Base-by-base conservation (phyloP, 2,113 vertebrate genomes). In the Hippopotamus amphibius region DNA sequence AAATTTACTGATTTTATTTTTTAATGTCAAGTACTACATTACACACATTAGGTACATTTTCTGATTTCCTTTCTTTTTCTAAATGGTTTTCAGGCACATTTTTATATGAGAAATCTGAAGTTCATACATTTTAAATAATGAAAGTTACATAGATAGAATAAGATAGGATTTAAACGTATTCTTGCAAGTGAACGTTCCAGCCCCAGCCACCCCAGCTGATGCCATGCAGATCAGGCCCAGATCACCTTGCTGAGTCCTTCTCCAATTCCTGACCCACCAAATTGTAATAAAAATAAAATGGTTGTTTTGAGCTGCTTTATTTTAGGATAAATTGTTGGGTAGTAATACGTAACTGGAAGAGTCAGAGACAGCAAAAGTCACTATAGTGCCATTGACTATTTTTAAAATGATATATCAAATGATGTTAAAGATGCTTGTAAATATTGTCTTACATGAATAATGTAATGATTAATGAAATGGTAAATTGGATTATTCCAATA, bases 401-500 rank as follows among this genome's bases (percentile, higher is more conserved):
- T 83, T 71, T 59, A 12, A 87, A 92, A 89, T 37, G 13, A 41
- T 26, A 7, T n/a, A 37, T 76, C 11, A 90, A 87, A 80, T 71
- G 16, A 9, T 61, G 7, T 17, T 83, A 5, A 63, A 89, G 11
- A 81, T 95, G 7, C 14, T 79, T 80, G 1, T 89, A 83, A 97
- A 79, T 11, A 46, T 0, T 87, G 19, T 17, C 61, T 88, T 85
- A 65, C 15, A 33, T 74, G 50, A 82, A 68, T 76, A 57, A 79
- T 61, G 12, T 89, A 93, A 74, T n/a, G 48, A 80, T 9, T 87
- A 63, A 55, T 95, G 28, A 84, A 69, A 66, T 90, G 3, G 33
- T 84, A 90, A 93, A 79, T 71, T 8, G 87, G 21, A 94, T 95
- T 63, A 69, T 66, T 94, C 10, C n/a, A 88, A 57, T 90, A 87